These are phyloP conservation scores for Platysteira castanea DNA, from an alignment of 2,113 vertebrate species.

Conservation along the genomic window DNA sequence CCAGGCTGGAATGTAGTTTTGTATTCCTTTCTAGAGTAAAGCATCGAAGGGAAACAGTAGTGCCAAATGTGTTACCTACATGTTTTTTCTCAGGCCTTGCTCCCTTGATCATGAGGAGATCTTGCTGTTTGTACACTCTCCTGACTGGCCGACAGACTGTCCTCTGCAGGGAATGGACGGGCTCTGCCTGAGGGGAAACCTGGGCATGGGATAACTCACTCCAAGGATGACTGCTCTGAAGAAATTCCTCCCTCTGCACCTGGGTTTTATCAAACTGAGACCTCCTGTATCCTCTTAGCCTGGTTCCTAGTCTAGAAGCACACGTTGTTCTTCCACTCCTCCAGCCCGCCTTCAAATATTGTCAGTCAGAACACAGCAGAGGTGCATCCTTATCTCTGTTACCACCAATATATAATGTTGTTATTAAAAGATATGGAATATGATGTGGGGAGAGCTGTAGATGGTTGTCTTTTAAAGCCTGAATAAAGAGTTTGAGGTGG, in stretches of 20 bases:
- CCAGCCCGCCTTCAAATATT: background rate
- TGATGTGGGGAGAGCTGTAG: background rate
- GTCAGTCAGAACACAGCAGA: background rate
- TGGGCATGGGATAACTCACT: background rate
- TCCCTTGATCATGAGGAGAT: background rate
- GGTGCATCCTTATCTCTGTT: background rate
- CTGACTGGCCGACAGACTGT: background rate
- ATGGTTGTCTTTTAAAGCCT: background rate
- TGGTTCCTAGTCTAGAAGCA: background rate
- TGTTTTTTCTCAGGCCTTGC: background rate
- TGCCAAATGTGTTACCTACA: background rate
- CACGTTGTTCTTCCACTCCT: background rate
- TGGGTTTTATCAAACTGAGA: background rate
- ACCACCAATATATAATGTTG: background rate
- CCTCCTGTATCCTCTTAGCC: background rate
- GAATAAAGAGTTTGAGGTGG: background rate
- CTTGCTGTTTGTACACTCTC: background rate
- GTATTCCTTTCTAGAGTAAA: background rate
- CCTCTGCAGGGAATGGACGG: background rate
- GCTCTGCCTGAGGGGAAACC: background rate
- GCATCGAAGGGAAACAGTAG: background rate
- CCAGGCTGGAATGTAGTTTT: background rate
- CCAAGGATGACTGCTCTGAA: background rate
- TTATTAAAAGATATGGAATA: background rate
- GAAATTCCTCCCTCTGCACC: background rate